Evolutionary conservation across 2,113 vertebrate genomes (phyloP), one percentile per base, ranked within the genome.

Genomic region (Trogon surrucura): DNA sequence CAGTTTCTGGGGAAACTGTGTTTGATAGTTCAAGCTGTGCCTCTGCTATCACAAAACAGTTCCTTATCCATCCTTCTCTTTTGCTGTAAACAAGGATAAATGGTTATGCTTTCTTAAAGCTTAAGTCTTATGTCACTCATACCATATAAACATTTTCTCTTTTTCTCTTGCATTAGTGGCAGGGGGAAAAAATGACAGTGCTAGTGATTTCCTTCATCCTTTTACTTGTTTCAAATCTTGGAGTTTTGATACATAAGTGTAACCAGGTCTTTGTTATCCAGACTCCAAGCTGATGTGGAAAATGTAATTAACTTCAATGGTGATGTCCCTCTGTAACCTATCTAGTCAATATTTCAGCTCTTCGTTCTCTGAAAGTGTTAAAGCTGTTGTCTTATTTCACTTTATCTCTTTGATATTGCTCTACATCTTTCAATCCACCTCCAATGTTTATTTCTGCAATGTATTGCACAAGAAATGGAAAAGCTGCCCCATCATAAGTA

Each of bases 61-160:
- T 85, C 67, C 47, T 85, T 73, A 86, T 71, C 26, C 65, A 86
- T 71, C 26, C 65, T 90, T 91, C 85, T 86, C 15, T 74, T 91
- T 54, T 78, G 56, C 85, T 88, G 53, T 92, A 93, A 95, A 93
- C 58, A 96, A 79, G 54, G 73, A 84, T 93, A 93, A 93, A 86
- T 93, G 77, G 26, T 80, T 88, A 53, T 72, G 57, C 32, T 71
- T 23, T 51, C 65, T 79, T 74, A 56, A 74, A 88, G 61, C 72
- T 70, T 41, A 62, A 93, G 60, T 71, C 54, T 80, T 62, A 53
- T 84, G 85, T 88, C 95, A 92, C 85, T 95, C 95, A 94, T 61
- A 90, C 51, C 69, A 61, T 14, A 86, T 84, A 94, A 95, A 73
- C 21, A 71, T 60, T 38, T 61, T 62, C 22, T 78, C 38, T 90